Base-by-base conservation (phyloP, 2,113 vertebrate species). In the Lepidothrix coronata region DNA sequence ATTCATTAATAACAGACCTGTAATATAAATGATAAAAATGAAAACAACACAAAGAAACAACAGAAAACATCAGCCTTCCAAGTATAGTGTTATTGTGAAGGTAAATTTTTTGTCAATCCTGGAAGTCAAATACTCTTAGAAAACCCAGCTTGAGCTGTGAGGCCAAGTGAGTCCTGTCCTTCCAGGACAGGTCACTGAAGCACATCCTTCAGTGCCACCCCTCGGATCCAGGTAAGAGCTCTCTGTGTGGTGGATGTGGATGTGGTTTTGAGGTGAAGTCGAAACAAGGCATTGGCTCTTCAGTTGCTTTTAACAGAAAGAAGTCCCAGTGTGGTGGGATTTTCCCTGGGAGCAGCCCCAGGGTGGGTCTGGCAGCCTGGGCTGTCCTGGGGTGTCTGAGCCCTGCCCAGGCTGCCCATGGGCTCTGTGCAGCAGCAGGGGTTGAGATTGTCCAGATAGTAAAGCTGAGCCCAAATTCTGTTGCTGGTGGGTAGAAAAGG, bases 21-120 rank as follows among this genome's bases (percentile, higher is more conserved):
- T 81, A 96, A 95, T 74, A 54, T 70, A 88, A 95, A 92, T 74
- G 92, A 93, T 93, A 92, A 85, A 90, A 93, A 86, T 37, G 93
- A 95, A 88, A 94, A 90, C 91, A 87, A 25, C 52, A 48, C 27
- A 6, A 73, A 89, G 8, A 55, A 27, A 27, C 10, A 84, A 58
- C 39, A 31, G 35, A 61, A 41, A 33, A 19, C 37, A 79, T 90
- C 94, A 96, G 20, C 68, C 65, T 91, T 82, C 93, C 94, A 80
- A 80, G 59, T 5, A 0, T 41, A 70, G 63, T 55, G 48, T 61
- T 81, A 16, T 80, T 24, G 14, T 37, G 89, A 75, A 85, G 87
- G 88, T 24, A 24, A 49, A 13, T 44, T 46, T 39, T 71, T 14
- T 35, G 81, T 88, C 52, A 28, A 0, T 22, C 62, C 35, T 44